These are phyloP conservation scores for Leptinotarsa rubiginosa DNA, from an alignment of 2,888 invertebrate species.

Conservation along the genomic window DNA sequence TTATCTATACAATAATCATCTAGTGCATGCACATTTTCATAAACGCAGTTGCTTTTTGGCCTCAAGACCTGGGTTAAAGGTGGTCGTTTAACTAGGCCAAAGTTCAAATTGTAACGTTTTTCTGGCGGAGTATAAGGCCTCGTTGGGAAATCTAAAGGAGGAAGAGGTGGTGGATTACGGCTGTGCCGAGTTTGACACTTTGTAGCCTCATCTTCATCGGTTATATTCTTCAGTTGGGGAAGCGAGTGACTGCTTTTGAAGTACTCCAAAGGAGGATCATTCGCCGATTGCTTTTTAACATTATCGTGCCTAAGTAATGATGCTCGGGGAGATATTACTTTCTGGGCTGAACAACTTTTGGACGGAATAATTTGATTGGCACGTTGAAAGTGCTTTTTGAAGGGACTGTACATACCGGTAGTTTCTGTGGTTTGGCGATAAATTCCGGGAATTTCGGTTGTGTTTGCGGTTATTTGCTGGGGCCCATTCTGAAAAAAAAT, in stretches of 20 bases:
- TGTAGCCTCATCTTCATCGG: conserved; percentile 24
- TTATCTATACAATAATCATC: conserved; percentile 55
- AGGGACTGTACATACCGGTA: conserved; percentile 65
- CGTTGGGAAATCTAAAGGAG: conserved; percentile 1
- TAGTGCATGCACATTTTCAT: conserved; percentile 60
- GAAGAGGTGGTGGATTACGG: conserved; percentile 10
- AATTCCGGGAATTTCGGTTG: conserved; percentile 59
- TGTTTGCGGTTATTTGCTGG: conserved; percentile 55
- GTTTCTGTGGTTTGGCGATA: conserved; percentile 65
- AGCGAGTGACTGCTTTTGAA: conserved; percentile 58
- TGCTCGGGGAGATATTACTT: conserved; percentile 59
- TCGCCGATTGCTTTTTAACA: conserved; percentile 40
- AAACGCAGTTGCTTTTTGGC: conserved; percentile 61
- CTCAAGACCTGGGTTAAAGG: conserved; percentile 41
- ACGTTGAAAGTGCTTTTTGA: conserved; percentile 61
- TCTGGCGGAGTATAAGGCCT: conserved; percentile 60
- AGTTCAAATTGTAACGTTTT: conserved; percentile 62
- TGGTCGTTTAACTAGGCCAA: conserved; percentile 51
- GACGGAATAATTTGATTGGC: conserved; percentile 62
- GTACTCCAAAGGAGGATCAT: conserved; percentile 45
- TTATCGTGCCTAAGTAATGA: conserved; percentile 54
- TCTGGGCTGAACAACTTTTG: conserved; percentile 63
- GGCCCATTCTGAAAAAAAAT: conserved; percentile 61
- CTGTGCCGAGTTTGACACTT: neutral
- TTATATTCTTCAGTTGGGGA: conserved; percentile 54